A percentile compares a stretch with the other conserved stretches of the same genome.
phyloP scores from a whole-genome alignment of 2,113 vertebrate genomes.

The Xiphophorus maculatus region DNA sequence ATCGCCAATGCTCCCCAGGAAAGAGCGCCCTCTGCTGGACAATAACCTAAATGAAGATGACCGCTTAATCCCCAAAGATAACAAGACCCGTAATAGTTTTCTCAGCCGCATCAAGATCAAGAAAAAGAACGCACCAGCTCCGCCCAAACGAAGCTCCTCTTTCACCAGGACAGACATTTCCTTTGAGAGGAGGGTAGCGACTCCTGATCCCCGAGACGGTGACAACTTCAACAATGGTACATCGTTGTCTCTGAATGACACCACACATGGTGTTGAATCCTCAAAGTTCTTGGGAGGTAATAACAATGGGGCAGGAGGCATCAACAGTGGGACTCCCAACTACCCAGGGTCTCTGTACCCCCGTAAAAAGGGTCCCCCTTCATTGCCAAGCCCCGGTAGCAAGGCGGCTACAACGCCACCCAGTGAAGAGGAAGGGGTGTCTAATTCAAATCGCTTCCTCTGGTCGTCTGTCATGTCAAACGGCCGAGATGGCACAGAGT shows the following conservation, averaged over 20 bases:
- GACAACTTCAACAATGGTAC: constrained; percentile 82
- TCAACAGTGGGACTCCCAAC: constrained; percentile 86
- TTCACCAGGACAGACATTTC: constrained; percentile 89
- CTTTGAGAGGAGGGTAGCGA: constrained; percentile 74
- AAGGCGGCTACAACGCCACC: constrained; percentile 77
- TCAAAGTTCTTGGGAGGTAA: constrained; percentile 78
- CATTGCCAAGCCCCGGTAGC: constrained; percentile 67
- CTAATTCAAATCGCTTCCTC: constrained; percentile 89
- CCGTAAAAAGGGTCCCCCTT: constrained; percentile 84
- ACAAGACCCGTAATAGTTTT: constrained; percentile 89
- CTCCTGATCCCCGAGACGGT: constrained; percentile 75
- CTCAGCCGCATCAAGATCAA: constrained; percentile 96
- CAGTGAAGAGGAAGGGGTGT: constrained; percentile 83
- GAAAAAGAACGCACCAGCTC: constrained; percentile 91
- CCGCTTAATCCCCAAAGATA: constrained; percentile 90
- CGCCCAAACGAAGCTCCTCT: constrained; percentile 95
- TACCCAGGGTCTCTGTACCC: constrained; percentile 83
- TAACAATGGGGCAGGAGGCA: constrained; percentile 78
- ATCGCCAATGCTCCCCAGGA: constrained; percentile 89
- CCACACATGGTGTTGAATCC: constrained; percentile 67
- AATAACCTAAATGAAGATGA: constrained; percentile 89
- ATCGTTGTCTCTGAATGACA: constrained; percentile 44
- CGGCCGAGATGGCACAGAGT: constrained; percentile 84
- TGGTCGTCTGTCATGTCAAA: constrained; percentile 88
- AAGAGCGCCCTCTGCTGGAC: constrained; percentile 85